phyloP scores from a whole-genome alignment of 2,797 vertebrate genomes.

The Tragelaphus eurycerus region DNA sequence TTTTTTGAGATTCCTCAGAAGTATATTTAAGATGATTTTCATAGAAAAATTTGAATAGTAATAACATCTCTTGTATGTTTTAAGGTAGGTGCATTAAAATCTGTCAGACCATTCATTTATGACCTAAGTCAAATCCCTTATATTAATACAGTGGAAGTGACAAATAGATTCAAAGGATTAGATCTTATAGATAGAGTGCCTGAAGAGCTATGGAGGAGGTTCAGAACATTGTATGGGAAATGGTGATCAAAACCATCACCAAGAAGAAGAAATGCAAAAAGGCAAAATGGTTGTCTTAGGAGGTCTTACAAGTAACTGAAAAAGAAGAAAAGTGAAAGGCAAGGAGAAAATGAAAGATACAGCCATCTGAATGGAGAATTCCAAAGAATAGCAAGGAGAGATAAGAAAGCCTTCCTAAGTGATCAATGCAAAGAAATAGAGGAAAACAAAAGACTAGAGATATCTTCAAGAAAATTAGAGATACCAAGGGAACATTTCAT shows the following conservation, averaged over 20 bases:
- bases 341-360: neutral
- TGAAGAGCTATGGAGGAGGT: neutral
- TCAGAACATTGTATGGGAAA: neutral
- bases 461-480: neutral
- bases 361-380: neutral
- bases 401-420: neutral
- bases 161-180: neutral
- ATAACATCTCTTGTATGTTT: neutral
- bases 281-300: neutral
- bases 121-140: neutral
- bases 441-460: neutral
- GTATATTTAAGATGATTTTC: neutral
- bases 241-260: neutral
- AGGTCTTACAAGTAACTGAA: neutral
- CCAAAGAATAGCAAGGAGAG: neutral
- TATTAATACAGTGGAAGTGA: neutral
- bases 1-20: neutral
- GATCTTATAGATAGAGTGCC: neutral
- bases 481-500: neutral
- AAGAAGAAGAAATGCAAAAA: neutral
- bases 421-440: neutral
- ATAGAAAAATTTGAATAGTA: neutral
- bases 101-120: neutral
- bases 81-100: neutral
- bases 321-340: neutral